These are phyloP conservation scores for Petrolisthes cinctipes DNA, from an alignment of 2,888 invertebrate genomes.

Conservation along the genomic window DNA sequence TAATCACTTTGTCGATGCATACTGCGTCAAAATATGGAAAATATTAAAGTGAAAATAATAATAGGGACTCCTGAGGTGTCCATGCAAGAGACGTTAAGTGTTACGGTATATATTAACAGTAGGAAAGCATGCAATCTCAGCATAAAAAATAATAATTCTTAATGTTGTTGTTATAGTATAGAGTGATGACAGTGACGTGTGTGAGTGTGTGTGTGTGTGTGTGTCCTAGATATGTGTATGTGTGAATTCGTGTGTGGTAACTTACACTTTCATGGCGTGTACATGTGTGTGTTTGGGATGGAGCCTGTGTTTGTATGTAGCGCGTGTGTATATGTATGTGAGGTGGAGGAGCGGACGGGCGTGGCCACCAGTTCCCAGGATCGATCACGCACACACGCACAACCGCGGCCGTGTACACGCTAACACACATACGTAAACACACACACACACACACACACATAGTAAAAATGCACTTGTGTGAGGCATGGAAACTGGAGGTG, in stretches of 20 bases:
- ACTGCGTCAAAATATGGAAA: too few species aligned
- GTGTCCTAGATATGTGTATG: background rate
- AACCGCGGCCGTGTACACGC: background rate
- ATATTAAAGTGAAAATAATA: too few species aligned
- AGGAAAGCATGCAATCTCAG: too few species aligned
- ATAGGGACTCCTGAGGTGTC: too few species aligned
- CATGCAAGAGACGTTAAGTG: too few species aligned
- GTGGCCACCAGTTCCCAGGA: conserved; percentile 17
- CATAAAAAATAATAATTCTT: too few species aligned
- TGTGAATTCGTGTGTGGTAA: background rate
- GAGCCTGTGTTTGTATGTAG: conserved; percentile 1
- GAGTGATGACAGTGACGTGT: too few species aligned
- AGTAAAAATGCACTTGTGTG: background rate
- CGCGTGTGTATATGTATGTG: background rate
- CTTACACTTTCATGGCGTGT: background rate
- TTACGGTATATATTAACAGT: too few species aligned
- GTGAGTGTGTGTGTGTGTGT: conserved; percentile 4
- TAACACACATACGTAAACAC: background rate
- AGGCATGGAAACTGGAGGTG: background rate
- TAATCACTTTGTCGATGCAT: too few species aligned
- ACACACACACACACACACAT: background rate
- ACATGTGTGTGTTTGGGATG: background rate
- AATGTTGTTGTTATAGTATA: too few species aligned
- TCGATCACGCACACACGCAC: conserved; percentile 30
- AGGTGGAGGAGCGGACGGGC: background rate